Base-by-base conservation (phyloP, 1,140 invertebrate species). In the Halesus radiatus region DNA sequence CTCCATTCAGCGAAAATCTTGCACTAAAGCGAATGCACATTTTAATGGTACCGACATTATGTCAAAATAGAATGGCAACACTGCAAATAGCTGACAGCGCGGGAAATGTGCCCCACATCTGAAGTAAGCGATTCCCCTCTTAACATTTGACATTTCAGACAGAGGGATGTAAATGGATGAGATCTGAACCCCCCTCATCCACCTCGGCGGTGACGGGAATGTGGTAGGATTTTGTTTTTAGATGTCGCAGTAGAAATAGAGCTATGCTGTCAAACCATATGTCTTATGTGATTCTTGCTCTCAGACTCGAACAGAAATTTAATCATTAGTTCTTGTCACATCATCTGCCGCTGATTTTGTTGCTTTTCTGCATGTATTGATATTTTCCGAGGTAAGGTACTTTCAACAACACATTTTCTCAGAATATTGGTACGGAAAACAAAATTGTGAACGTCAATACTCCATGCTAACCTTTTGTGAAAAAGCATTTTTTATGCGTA, bases 121-220 rank as follows among this genome's bases (percentile, higher is more conserved):
- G 76, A 64, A 64, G 70, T 53, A 68, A 79, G 66, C 53, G 56
- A 79, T 72, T 76, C 45, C 23, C 20, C 76, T 68, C 18, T 78
- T 76, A 76, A 76, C 78, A 79, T 83, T 80, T 83, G 78, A 83
- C 81, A 83, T 83, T 83, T 83, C 58, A 78, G 45, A 78, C 78
- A 79, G 80, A 80, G 52, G 45, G 22, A 58, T 54, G 66, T 29
- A 68, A 60, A 60, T 54, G 72, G 53, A 74, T 74, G 80, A 73
- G 80, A 76, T 50, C 60, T 76, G 52, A 73, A 54, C 53, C 53
- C 72, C 5, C 29, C 13, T 29, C 37, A 45, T 13, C 37, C 37
- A 1, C 10, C 10, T 45, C 13, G n/a, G 54, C 54, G 54, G 10
- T 56, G 54, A 56, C 54, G 54, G 18, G n/a, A 56, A 56, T 22